phyloP scores from a whole-genome alignment of 2,888 invertebrate genomes.

The Unio delphinus region DNA sequence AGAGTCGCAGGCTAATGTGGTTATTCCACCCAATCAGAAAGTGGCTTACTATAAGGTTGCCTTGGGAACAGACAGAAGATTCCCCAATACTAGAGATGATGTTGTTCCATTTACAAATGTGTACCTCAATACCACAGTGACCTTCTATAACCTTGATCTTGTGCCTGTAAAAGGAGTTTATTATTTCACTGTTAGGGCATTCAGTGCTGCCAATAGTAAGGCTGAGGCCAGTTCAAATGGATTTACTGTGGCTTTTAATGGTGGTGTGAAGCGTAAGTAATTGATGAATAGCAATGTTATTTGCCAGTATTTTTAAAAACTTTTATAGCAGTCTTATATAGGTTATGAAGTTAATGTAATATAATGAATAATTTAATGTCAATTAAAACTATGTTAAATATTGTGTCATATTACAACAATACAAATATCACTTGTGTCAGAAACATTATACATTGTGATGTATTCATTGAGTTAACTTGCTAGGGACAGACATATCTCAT shows the following conservation, averaged over 20 bases:
- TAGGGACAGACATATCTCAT: too few species aligned
- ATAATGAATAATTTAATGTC: too few species aligned
- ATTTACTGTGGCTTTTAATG: constrained; percentile 46
- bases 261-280: constrained; percentile 35
- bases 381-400: too few species aligned
- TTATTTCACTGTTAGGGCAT: constrained; percentile 52
- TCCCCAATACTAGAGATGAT: constrained; percentile 44
- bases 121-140: constrained; percentile 44
- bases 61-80: constrained; percentile 51
- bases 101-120: constrained; percentile 51
- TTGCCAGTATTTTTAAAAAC: too few species aligned
- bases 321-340: too few species aligned
- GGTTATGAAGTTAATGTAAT: too few species aligned
- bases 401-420: too few species aligned
- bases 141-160: constrained; percentile 45
- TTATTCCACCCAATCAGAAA: constrained; percentile 30
- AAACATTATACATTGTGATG: too few species aligned
- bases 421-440: too few species aligned
- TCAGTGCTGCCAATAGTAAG: constrained; percentile 38
- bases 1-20: background rate
- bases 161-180: constrained; percentile 38
- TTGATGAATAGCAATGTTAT: background rate
- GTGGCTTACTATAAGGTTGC: constrained; percentile 50
- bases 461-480: too few species aligned
- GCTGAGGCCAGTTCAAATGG: constrained; percentile 50